A percentile compares a stretch with the other conserved stretches of the same genome.
Conservation (phyloP, 2,797 vertebrate genomes). For the Aulostomus chinensis region DNA sequence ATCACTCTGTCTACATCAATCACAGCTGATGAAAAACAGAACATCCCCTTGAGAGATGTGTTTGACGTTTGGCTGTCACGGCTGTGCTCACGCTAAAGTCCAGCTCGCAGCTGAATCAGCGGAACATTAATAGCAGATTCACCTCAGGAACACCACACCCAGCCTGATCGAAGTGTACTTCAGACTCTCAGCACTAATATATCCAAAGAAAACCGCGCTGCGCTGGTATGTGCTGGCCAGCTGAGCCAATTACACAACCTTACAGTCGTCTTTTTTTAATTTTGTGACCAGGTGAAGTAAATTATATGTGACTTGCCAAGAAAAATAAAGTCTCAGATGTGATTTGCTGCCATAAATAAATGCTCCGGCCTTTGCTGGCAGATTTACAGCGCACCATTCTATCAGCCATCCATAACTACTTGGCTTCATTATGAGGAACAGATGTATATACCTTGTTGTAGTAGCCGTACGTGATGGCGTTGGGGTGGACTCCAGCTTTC, state of each 20-base stretch:
- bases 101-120: slow-evolving; percentile 3
- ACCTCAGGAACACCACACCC: slow-evolving; percentile 1
- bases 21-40: slow-evolving; percentile 7
- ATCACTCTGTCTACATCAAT: slow-evolving; percentile 4
- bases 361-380: neutral
- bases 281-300: neutral
- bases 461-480: slow-evolving; percentile 97
- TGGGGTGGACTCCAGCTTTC: slow-evolving; percentile 95
- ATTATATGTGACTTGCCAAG: neutral
- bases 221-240: neutral
- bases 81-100: neutral
- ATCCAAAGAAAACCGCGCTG: neutral
- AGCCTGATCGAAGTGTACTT: neutral
- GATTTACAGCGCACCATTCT: neutral
- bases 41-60: neutral
- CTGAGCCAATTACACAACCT: neutral
- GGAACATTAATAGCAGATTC: slow-evolving; percentile 2
- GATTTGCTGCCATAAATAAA: neutral
- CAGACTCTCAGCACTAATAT: neutral
- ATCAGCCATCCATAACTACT: neutral
- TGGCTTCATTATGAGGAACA: neutral
- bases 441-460: slow-evolving; percentile 90
- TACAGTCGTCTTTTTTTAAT: neutral
- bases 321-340: neutral
- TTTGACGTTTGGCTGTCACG: too few species aligned